Conservation (phyloP, 2,797 vertebrate species). For the Phataginus tetradactyla region DNA sequence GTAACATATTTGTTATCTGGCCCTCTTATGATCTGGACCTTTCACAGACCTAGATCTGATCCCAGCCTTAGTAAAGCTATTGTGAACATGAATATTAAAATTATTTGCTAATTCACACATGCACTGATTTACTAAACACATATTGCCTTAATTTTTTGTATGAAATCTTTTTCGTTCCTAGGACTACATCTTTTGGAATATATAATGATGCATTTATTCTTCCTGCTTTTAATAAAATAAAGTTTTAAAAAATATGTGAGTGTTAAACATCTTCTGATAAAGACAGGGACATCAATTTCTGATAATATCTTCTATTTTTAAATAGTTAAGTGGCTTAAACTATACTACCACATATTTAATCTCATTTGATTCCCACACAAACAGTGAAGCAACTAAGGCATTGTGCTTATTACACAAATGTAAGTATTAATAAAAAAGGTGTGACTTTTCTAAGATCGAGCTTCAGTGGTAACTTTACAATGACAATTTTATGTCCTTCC, state of each 20-base stretch:
- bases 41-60: not conserved
- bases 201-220: not conserved
- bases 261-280: not conserved
- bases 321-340: not conserved
- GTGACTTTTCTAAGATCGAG: not conserved
- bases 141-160: not conserved
- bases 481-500: not conserved
- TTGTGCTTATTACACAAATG: not conserved
- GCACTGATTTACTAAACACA: not conserved
- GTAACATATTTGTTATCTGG: not conserved
- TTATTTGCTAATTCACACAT: not conserved
- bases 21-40: not conserved
- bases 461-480: not conserved
- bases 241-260: not conserved
- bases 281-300: not conserved
- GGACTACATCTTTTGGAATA: not conserved
- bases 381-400: not conserved
- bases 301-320: not conserved
- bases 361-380: not conserved
- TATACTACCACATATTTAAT: not conserved
- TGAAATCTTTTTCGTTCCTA: not conserved
- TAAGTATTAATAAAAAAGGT: not conserved
- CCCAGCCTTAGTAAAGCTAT: not conserved
- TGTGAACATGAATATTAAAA: not conserved
- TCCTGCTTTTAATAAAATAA: not conserved